Evolutionary conservation across 2,113 vertebrate species (phyloP), one percentile per base, ranked within the genome.

Genomic region (Notarius lentiginosus): DNA sequence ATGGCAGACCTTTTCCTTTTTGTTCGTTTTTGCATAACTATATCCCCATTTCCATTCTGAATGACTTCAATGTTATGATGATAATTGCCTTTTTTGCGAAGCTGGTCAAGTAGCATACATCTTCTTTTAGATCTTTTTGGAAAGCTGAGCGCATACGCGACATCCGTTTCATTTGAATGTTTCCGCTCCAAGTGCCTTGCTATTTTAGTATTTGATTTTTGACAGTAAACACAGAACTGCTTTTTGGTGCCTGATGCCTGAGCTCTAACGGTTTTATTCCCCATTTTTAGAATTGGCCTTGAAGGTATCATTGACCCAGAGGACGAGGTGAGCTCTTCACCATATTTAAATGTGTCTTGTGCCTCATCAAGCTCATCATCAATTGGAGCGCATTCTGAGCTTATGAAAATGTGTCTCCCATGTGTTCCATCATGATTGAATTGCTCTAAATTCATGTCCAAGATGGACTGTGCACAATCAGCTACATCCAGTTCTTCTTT

Each of bases 141-240:
- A 82, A 87, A 87, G 15, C 47, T 58, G n/a, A 82, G 70, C 4
- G 79, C 86, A 82, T 65, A 70, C 10, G 80, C 86, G 5, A 87
- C 86, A 27, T 83, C 86, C 3, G 51, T 30, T 73, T 87, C 86
- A 49, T 20, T 61, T 30, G 80, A 49, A 75, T 87, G 79, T 14
- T 24, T n/a, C 20, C 24, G 66, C 51, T 75, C 56, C 80, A 82
- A 82, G 82, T 87, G 86, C 58, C 68, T 87, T 65, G 68, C 86
- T 41, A 83, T 63, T 75, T 87, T 83, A 47, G 34, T 34, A 75
- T 65, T 82, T 15, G 79, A 49, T 47, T 83, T 75, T 65, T 53
- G 41, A 82, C 86, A 87, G 70, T 61, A 87, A 79, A 86, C n/a
- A 79, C 84, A 86, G 49, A 79, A 79, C 27, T 79, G 60, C 47